Evolutionary conservation across 2,888 invertebrate species (phyloP).

Genomic region (Alitta virens): DNA sequence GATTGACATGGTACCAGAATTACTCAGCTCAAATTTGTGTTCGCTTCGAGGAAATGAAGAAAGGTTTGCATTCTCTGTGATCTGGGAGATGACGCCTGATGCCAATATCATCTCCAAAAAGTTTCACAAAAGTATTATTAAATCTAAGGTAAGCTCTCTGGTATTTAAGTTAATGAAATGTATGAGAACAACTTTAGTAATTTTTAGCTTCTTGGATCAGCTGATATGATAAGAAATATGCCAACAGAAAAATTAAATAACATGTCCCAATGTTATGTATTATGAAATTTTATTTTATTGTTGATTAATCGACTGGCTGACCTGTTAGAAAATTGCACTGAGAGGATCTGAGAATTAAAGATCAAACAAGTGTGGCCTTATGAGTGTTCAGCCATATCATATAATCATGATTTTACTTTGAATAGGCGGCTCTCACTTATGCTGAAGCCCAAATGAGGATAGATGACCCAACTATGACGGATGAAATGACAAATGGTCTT

Average conservation of each 20-base stretch:
- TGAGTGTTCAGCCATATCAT: too few relatives aligned
- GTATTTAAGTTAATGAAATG: conserved; percentile 9
- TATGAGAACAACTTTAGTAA: background rate
- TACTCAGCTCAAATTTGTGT: conserved; percentile 92
- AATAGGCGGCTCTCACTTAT: conserved; percentile 88
- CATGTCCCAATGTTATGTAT: too few relatives aligned
- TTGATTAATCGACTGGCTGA: background rate
- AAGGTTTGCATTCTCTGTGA: conserved; percentile 86
- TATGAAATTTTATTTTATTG: background rate
- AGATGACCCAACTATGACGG: conserved; percentile 73
- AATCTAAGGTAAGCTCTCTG: conserved; percentile 61
- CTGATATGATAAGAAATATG: too few relatives aligned
- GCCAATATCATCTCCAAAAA: conserved; percentile 73
- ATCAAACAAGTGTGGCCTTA: too few relatives aligned
- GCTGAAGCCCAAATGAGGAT: conserved; percentile 93
- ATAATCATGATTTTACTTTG: background rate
- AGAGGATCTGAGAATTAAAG: too few relatives aligned
- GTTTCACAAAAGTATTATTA: conserved; percentile 91
- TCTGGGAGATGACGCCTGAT: conserved; percentile 89
- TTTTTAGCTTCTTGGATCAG: too few relatives aligned
- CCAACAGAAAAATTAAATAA: too few relatives aligned
- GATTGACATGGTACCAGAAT: conserved; percentile 66
- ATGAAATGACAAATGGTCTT: conserved; percentile 74
- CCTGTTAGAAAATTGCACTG: too few relatives aligned
- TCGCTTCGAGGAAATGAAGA: conserved; percentile 79